Evolutionary conservation across 64 coral and sea anemone genomes (phyloP).

Genomic region (Actinia tenebrosa): DNA sequence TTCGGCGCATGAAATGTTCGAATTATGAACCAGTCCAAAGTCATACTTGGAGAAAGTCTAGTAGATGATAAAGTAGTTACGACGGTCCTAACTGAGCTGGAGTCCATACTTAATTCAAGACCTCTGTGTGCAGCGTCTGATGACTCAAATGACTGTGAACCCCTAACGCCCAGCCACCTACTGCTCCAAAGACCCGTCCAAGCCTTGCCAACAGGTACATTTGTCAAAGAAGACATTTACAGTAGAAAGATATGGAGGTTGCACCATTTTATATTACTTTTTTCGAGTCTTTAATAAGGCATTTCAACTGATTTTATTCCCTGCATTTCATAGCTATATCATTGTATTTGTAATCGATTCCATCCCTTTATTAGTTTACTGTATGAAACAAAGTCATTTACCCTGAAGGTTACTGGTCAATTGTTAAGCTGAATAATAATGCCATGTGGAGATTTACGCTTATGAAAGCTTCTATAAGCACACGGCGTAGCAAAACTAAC

Average conservation of each 20-base stretch:
- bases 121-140: slow-evolving; percentile 46
- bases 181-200: slow-evolving; percentile 18
- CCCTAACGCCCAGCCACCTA: slow-evolving; percentile 18
- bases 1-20: too few relatives aligned
- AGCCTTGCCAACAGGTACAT: background rate
- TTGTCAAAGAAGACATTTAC: background rate
- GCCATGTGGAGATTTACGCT: too few relatives aligned
- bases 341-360: too few relatives aligned
- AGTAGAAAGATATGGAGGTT: slow-evolving; percentile 5
- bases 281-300: background rate
- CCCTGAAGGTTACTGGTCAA: too few relatives aligned
- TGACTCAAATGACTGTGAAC: slow-evolving; percentile 31
- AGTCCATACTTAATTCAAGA: slow-evolving; percentile 39
- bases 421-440: too few relatives aligned
- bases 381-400: too few relatives aligned
- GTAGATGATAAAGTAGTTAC: slow-evolving; percentile 23
- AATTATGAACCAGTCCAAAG: too few relatives aligned
- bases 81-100: slow-evolving; percentile 33
- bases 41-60: slow-evolving; percentile 28
- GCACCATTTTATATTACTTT: too few relatives aligned
- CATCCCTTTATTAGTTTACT: background rate
- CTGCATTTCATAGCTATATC: background rate
- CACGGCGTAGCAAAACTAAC: too few relatives aligned
- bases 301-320: background rate
- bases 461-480: too few relatives aligned